Evolutionary conservation across 1,140 invertebrate species (phyloP), one percentile per base, ranked within the genome.

Genomic region (Caenorhabditis tropicalis): DNA sequence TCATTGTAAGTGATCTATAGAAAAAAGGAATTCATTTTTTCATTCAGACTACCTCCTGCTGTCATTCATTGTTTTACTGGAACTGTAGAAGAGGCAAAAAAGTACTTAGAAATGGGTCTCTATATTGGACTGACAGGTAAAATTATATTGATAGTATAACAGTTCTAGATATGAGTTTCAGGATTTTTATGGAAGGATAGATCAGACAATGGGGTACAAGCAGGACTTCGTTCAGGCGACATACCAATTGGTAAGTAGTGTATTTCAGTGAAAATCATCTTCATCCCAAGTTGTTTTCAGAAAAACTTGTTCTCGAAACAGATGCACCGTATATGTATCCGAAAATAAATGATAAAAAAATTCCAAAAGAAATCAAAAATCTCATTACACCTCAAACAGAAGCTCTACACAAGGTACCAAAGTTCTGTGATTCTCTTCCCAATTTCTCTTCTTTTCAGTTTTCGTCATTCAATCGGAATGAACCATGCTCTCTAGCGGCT

Each of bases 281-380:
- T 65, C 27, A 10, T 36, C 9, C 16, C 19, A 12, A 43, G n/a
- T 43, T 36, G 9, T 1, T 70, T 74, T 24, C 36, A 74, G 95
- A 98, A 88, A 93, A 94, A 91, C 92, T 97, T 74, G 90, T 98
- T 39, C 94, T 98, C 0, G 96, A 97, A 92, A 96, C 95, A 2
- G 96, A 98, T 92, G 94, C 96, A 12, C 96, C 96, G 0, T 98
- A 96, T 89, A 96, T 97, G 95, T 98, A 96, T 92, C 96, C 96
- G 0, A 98, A 98, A 91, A 96, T 95, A 58, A 93, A 96, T 91
- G 96, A 96, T 79, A 96, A 95, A 24, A 97, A 97, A 92, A 91
- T 98, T 88, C 95, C 96, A 36, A 91, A 94, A 82, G 94, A 95
- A 90, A 94, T 98, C 6, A 97, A 96, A 92, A 94, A 95, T 88